These are phyloP conservation scores for Pongo abelii DNA, from an alignment of 2,113 vertebrate species.

Conservation along the genomic window DNA sequence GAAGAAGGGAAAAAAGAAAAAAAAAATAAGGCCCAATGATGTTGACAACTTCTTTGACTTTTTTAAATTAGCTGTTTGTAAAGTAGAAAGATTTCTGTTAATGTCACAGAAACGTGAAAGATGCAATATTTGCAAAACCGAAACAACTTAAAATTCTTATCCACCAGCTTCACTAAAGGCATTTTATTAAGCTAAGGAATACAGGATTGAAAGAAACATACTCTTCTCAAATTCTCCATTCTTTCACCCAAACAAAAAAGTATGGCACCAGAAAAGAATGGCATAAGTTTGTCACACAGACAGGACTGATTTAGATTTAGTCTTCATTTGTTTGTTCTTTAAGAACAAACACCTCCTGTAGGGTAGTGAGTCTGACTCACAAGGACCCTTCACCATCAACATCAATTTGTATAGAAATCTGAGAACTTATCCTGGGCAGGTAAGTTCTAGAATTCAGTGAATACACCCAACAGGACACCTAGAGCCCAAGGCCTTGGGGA, in stretches of 20 bases:
- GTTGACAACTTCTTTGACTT: not conserved
- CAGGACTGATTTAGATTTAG: not conserved
- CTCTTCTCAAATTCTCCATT: not conserved
- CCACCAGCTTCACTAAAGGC: not conserved
- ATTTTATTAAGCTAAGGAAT: not conserved
- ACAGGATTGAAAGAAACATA: not conserved
- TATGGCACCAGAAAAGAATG: not conserved
- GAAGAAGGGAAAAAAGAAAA: not conserved
- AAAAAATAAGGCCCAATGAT: not conserved
- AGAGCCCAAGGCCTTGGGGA: not conserved
- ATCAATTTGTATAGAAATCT: not conserved
- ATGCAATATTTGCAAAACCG: not conserved
- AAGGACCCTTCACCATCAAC: not conserved
- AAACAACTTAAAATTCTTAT: not conserved
- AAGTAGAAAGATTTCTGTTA: not conserved
- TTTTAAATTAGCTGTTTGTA: not conserved
- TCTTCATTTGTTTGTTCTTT: not conserved
- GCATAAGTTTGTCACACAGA: not conserved
- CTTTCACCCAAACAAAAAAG: slow-evolving; percentile 6
- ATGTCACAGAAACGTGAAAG: not conserved
- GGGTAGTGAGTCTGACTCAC: not conserved
- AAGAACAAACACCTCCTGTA: not conserved
- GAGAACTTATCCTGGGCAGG: not conserved
- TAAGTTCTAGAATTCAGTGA: not conserved
- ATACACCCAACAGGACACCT: not conserved